Evolutionary conservation across 2,888 invertebrate genomes (phyloP).

Genomic region (Sabatieria punctata): DNA sequence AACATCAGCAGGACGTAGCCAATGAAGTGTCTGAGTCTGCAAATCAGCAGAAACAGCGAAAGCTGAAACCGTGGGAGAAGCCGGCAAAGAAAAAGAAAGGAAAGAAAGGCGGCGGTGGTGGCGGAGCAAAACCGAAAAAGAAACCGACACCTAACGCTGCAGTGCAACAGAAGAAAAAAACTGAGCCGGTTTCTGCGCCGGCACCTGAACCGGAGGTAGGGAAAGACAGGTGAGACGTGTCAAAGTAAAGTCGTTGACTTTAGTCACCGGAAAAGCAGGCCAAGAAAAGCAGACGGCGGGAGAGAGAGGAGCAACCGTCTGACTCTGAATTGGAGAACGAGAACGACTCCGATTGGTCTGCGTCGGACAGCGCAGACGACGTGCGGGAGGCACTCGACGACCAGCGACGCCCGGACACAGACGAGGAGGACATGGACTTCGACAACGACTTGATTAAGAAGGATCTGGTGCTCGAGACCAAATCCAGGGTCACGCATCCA

Average conservation of each 20-base stretch:
- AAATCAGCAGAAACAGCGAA: no score
- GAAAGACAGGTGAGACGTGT: slow-evolving; percentile 3
- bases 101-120: slow-evolving; percentile 20
- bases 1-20: no score
- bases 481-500: slow-evolving; percentile 79
- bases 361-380: slow-evolving; percentile 6
- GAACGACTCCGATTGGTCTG: not conserved
- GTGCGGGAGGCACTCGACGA: slow-evolving; percentile 24
- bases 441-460: slow-evolving; percentile 17
- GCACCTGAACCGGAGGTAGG: slow-evolving; percentile 8
- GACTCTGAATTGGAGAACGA: not conserved
- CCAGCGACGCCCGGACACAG: slow-evolving; percentile 23
- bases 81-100: slow-evolving; percentile 15
- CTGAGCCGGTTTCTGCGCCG: slow-evolving; percentile 12
- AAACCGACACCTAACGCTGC: slow-evolving; percentile 6
- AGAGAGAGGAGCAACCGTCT: slow-evolving; percentile 1
- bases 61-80: slow-evolving; percentile 19
- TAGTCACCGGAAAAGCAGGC: slow-evolving; percentile 10
- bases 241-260: slow-evolving; percentile 8
- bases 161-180: slow-evolving; percentile 8
- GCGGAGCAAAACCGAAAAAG: slow-evolving; percentile 9
- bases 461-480: slow-evolving; percentile 55
- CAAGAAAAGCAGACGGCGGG: slow-evolving; percentile 8
- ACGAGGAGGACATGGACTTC: slow-evolving; percentile 37
- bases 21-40: no score